Evolutionary conservation across 2,888 invertebrate species (phyloP), one percentile per base, ranked within the genome.

Genomic region (Yponomeuta malinellus): DNA sequence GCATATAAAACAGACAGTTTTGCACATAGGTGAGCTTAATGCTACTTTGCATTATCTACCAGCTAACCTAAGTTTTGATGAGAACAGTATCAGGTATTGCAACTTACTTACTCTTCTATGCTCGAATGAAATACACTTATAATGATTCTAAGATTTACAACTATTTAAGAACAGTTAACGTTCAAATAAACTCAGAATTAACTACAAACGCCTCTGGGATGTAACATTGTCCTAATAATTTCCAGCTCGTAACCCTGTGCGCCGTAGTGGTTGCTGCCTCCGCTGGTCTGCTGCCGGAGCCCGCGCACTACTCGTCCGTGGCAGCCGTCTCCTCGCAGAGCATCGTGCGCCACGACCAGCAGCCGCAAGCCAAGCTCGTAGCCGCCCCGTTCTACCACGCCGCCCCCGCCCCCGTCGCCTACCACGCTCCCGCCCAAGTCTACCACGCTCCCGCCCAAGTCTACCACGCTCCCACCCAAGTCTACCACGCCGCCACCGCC

Each of bases 261-360:
- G 83, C 84, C 33, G 73, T 87, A 52, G 79, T 83, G 78, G 86
- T 86, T 5, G 86, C 81, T 68, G 78, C 83, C 72, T 80, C 84
- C 75, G 88, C 87, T 10, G 87, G 86, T 72, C 82, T 88, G 33
- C 73, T 88, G 75, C 76, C 85, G 23, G 80, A 78, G 48, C 78
- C 93, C 31, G 90, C 88, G 67, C 86, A 88, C 77, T 85, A 85
- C 78, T 85, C 85, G 29, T 73, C 84, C 23, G 83, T 86, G 43
- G 81, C 78, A 0, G 86, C 85, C 43, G 84, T 87, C 68, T 84
- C 87, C 63, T 86, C 86, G 43, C 85, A 87, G 75, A 86, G 79
- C 80, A 84, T 86, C 75, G 82, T 87, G 68, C 86, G 88, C 73
- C 85, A 83, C 76, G 88, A 87, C 83, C 84, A 80, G 81, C 84